Evolutionary conservation across 2,797 vertebrate genomes (phyloP).

Genomic region (Orestias chungarensis): DNA sequence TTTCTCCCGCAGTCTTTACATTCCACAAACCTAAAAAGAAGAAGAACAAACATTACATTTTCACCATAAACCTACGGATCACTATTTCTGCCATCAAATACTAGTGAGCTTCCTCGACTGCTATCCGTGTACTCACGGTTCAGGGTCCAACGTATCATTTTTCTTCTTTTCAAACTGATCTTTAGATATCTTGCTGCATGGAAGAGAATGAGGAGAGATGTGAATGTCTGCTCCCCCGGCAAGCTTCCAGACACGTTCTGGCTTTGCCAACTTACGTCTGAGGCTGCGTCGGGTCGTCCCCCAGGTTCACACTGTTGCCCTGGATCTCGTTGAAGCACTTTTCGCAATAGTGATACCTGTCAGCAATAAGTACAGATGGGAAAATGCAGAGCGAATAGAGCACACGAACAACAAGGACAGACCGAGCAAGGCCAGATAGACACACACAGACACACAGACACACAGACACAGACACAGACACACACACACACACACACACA

Average conservation of each 20-base stretch:
- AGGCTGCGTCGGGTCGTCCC: slow-evolving; percentile 96
- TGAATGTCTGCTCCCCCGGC: slow-evolving; percentile 26
- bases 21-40: slow-evolving; percentile 90
- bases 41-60: slow-evolving; percentile 22
- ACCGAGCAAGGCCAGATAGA: slow-evolving; percentile 45
- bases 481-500: slow-evolving; percentile 61
- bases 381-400: slow-evolving; percentile 60
- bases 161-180: slow-evolving; percentile 99
- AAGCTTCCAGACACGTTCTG: slow-evolving; percentile 6
- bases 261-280: slow-evolving; percentile 91
- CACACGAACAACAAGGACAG: slow-evolving; percentile 55
- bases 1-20: slow-evolving; percentile 99
- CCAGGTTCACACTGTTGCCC: slow-evolving; percentile 98
- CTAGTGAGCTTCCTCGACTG: background rate
- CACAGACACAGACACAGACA: slow-evolving; percentile 55
- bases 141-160: slow-evolving; percentile 95
- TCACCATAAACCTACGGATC: background rate
- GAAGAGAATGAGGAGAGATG: slow-evolving; percentile 26
- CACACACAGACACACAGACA: slow-evolving; percentile 52
- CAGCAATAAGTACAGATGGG: slow-evolving; percentile 72
- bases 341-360: slow-evolving; percentile 99
- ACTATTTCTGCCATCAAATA: background rate
- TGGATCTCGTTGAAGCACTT: slow-evolving; percentile 99
- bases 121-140: slow-evolving; percentile 89
- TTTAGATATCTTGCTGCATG: slow-evolving; percentile 94